Evolutionary conservation across 2,888 invertebrate species (phyloP).

Genomic region (Eumacrocentrus americanus): DNA sequence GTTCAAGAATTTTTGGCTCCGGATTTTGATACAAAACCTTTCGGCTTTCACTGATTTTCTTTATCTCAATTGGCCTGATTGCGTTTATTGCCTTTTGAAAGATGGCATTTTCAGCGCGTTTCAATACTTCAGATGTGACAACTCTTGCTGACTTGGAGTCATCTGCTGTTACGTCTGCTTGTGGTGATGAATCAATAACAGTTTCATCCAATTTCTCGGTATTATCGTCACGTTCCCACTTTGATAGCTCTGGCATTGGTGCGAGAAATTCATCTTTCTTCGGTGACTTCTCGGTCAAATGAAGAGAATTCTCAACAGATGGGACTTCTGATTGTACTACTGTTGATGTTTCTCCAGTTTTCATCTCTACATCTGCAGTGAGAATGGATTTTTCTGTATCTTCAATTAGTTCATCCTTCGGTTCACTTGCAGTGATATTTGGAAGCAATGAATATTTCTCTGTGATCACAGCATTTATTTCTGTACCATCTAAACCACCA

Average conservation of each 20-base stretch:
- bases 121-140: constrained; percentile 83
- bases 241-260: constrained; percentile 79
- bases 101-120: constrained; percentile 89
- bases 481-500: constrained; percentile 56
- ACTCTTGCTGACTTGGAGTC: constrained; percentile 65
- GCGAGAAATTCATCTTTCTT: constrained; percentile 71
- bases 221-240: constrained; percentile 80
- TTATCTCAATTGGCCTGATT: constrained; percentile 77
- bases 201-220: constrained; percentile 57
- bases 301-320: constrained; percentile 30
- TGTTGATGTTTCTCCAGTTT: neutral
- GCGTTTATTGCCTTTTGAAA: constrained; percentile 88
- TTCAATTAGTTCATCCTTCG: neutral
- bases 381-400: neutral
- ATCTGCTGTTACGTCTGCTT: constrained; percentile 46
- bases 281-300: constrained; percentile 20
- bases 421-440: constrained; percentile 39
- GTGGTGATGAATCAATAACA: constrained; percentile 62
- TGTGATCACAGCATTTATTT: constrained; percentile 48
- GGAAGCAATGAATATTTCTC: constrained; percentile 50
- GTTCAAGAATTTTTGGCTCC: constrained; percentile 52
- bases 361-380: constrained; percentile 54
- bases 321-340: neutral
- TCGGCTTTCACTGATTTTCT: constrained; percentile 75
- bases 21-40: constrained; percentile 68